phyloP scores from a whole-genome alignment of 92 coral and sea anemone genomes.

The Porites rus region DNA sequence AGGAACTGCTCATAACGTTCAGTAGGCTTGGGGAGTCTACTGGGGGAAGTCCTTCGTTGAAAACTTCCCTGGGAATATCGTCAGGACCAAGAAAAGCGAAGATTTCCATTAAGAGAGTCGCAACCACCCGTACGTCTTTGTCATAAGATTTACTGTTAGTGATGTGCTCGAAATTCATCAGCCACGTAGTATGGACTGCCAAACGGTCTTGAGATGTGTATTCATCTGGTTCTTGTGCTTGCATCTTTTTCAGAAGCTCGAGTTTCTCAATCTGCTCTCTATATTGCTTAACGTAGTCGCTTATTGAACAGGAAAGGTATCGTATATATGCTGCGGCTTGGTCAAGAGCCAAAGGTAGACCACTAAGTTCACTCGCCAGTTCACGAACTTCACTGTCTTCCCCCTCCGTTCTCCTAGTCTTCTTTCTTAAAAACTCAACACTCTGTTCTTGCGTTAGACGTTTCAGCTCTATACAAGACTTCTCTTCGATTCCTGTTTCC shows the following conservation, averaged over 20 bases:
- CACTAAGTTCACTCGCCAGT: conserved; percentile 65
- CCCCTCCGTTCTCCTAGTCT: conserved; percentile 23
- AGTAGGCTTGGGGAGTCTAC: neutral
- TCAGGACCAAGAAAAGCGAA: conserved; percentile 79
- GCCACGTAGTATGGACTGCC: conserved; percentile 82
- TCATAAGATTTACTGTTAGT: conserved; percentile 20
- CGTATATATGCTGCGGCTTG: conserved; percentile 79
- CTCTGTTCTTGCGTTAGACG: conserved; percentile 52
- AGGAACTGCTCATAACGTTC: neutral
- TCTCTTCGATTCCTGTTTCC: conserved; percentile 45
- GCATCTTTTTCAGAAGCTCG: conserved; percentile 49
- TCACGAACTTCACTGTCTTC: conserved; percentile 37
- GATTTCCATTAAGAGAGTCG: conserved; percentile 66
- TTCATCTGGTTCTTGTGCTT: conserved; percentile 41
- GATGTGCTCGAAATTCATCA: conserved; percentile 70
- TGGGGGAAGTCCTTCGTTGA: conserved; percentile 69
- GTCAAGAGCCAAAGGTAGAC: conserved; percentile 83
- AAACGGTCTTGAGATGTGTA: conserved; percentile 67
- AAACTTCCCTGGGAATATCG: conserved; percentile 81
- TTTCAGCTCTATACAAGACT: conserved; percentile 47
- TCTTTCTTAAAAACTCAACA: conserved; percentile 45
- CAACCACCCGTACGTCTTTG: conserved; percentile 28
- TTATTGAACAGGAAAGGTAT: conserved; percentile 27
- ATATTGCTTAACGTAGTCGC: conserved; percentile 54
- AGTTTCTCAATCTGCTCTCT: conserved; percentile 25